These are phyloP conservation scores for Cerceris ruficornis DNA, from an alignment of 2,888 invertebrate species.

Conservation along the genomic window DNA sequence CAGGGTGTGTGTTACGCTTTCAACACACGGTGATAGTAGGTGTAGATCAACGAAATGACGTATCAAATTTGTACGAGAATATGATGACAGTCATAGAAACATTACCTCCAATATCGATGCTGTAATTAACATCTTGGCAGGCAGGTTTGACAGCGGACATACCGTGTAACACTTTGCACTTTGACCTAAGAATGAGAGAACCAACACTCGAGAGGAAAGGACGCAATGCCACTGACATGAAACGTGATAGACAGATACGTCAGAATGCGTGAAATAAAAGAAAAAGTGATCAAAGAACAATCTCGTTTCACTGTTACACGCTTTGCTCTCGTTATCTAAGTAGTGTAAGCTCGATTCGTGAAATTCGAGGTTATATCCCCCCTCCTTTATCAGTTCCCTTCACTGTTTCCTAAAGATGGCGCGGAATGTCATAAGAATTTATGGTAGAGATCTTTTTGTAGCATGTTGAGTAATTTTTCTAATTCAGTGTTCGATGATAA, in stretches of 20 bases:
- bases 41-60: too few relatives aligned
- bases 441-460: not conserved
- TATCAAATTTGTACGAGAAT: not conserved
- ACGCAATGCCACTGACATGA: constrained; percentile 43
- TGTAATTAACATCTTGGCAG: constrained; percentile 21
- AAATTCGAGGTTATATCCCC: constrained; percentile 41
- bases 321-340: not conserved
- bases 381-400: not conserved
- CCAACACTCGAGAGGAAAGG: constrained; percentile 33
- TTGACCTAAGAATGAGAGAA: constrained; percentile 4
- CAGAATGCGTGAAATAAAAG: not conserved
- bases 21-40: too few relatives aligned
- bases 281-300: not conserved
- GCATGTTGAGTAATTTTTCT: not conserved
- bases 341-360: not conserved
- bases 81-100: not conserved
- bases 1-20: too few relatives aligned
- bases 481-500: not conserved
- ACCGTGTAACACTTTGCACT: not conserved
- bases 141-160: constrained; percentile 53
- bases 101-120: constrained; percentile 65
- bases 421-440: constrained; percentile 5
- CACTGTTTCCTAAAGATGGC: constrained; percentile 24
- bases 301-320: not conserved
- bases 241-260: not conserved